Conservation (phyloP, 2,797 vertebrate species). For the Sebastes flavidus region DNA sequence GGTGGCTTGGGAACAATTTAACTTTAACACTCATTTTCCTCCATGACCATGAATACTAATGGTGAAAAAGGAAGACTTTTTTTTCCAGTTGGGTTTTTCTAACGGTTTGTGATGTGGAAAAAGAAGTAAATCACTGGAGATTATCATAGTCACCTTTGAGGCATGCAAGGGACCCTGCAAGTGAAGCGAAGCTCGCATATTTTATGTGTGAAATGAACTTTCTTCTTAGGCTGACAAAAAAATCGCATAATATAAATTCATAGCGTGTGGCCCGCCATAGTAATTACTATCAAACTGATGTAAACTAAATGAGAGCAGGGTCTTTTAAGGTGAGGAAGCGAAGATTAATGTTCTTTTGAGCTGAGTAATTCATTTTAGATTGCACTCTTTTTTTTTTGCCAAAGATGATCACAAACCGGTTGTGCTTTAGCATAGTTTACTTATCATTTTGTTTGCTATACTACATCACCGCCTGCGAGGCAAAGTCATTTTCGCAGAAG, state of each 20-base stretch:
- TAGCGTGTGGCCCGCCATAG: neutral
- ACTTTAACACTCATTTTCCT: conserved; percentile 46
- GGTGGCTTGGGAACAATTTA: conserved; percentile 68
- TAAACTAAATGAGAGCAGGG: conserved; percentile 31
- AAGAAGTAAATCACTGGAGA: conserved; percentile 27
- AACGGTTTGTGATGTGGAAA: conserved; percentile 21
- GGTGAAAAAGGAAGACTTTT: neutral
- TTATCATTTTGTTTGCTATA: conserved; percentile 31
- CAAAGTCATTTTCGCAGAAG: conserved; percentile 26
- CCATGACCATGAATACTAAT: conserved; percentile 65
- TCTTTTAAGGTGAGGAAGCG: conserved; percentile 40
- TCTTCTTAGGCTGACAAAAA: conserved; percentile 19
- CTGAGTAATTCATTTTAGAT: conserved; percentile 33
- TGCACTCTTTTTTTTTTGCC: conserved; percentile 17
- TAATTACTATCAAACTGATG: conserved; percentile 54
- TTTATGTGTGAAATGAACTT: conserved; percentile 28
- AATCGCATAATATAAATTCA: conserved; percentile 33
- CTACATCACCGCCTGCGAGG: conserved; percentile 28
- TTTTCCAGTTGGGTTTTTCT: neutral
- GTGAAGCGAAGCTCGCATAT: conserved; percentile 11
- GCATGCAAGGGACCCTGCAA: neutral
- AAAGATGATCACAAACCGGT: conserved; percentile 40
- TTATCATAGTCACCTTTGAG: conserved; percentile 5
- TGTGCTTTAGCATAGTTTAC: conserved; percentile 46
- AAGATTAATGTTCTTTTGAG: conserved; percentile 17